Conservation (phyloP, 1,140 invertebrate species). For the Cydia fagiglandana region DNA sequence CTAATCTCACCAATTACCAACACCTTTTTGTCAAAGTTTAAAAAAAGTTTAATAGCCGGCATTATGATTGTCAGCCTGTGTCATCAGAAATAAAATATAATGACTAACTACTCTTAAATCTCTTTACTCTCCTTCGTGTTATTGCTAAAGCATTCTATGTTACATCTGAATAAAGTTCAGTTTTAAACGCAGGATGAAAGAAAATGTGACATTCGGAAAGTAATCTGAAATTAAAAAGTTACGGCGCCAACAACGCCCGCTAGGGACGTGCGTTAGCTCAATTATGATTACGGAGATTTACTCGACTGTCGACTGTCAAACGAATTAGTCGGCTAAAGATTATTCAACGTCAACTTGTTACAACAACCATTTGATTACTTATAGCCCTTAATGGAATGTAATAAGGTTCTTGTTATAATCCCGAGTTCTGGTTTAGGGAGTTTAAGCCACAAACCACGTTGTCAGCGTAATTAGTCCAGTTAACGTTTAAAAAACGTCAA, state of each 20-base stretch:
- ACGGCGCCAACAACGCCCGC: constrained; percentile 12
- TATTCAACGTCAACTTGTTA: background rate
- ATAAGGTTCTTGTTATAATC: background rate
- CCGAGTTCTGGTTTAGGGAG: background rate
- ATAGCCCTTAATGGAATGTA: background rate
- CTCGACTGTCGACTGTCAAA: constrained; percentile 23
- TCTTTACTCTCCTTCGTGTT: background rate
- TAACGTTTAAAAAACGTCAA: constrained; percentile 14
- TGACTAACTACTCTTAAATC: background rate
- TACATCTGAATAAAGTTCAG: background rate
- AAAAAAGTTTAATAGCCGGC: constrained; percentile 28
- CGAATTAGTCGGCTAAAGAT: constrained; percentile 26
- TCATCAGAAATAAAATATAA: constrained; percentile 21
- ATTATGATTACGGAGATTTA: constrained; percentile 28
- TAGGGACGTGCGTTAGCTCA: background rate
- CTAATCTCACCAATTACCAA: constrained; percentile 28
- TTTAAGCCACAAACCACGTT: constrained; percentile 18
- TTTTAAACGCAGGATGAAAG: background rate
- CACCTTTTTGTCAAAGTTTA: constrained; percentile 24
- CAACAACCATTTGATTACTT: background rate
- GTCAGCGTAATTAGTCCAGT: constrained; percentile 28
- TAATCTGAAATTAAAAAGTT: background rate
- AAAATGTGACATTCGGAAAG: constrained; percentile 8
- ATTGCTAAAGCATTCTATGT: background rate
- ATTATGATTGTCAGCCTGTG: constrained; percentile 29